Base-by-base conservation (phyloP, 2,888 invertebrate species). In the Diarsia brunnea region DNA sequence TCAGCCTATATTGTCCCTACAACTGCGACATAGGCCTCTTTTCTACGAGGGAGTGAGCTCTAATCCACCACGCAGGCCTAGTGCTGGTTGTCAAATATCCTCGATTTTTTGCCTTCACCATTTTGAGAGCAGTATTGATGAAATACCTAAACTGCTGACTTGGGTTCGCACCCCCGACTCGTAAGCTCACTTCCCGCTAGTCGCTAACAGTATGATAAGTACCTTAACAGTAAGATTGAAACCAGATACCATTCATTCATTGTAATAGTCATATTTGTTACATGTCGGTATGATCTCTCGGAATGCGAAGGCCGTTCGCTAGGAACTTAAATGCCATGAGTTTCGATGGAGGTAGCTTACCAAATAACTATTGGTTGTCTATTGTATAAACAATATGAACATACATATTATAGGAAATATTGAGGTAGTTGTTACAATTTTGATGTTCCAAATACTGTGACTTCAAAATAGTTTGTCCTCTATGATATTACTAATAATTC, bases 241-340 rank as follows among this genome's bases (percentile, higher is more conserved):
- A 67, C 73, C 24, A 77, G 75, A 84, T 82, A 88, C 75, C 69
- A 85, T 85, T 82, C 66, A 85, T 82, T 72, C 69, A 75, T 80
- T 79, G 64, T 75, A 76, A 60, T 79, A 77, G 53, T 77, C 73
- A 82, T 82, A 78, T 69, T 83, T 82, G 74, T 84, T 83, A 76
- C 76, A 83, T 86, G 85, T 84, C 82, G 64, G 81, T 84, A 83
- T 88, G 77, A 88, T 85, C 84, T 87, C 78, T 78, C 87, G 85
- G 84, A 87, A 90, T 87, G 88, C 79, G 89, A 91, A 92, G 91
- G 92, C 85, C 86, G 80, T 73, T 77, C 77, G 85, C 69, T 82
- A 90, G 88, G 89, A 90, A 90, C 87, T 87, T 86, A 84, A 88
- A 85, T 84, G 83, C 76, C 84, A 80, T 82, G 79, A 68, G 86